These are phyloP conservation scores for Brachylomia viminalis DNA, from an alignment of 2,888 invertebrate species.

Conservation along the genomic window DNA sequence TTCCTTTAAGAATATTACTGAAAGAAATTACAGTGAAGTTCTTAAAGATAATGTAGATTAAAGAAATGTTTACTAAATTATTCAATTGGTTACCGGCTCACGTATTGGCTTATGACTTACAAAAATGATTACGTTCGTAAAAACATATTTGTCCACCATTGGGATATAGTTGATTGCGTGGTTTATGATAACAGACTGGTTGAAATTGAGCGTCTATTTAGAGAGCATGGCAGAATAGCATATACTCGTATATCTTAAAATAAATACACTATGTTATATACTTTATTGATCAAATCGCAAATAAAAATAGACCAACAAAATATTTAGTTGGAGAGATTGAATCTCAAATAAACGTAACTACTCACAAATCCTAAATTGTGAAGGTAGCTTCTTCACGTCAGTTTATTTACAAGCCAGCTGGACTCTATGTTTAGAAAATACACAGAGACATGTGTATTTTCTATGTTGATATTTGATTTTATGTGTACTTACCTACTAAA, in stretches of 20 bases:
- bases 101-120: background rate
- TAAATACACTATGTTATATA: background rate
- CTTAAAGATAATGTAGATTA: background rate
- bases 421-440: background rate
- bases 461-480: background rate
- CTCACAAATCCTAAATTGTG: background rate
- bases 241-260: no score
- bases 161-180: background rate
- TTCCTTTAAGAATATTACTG: background rate
- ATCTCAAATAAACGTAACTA: no score
- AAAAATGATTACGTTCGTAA: background rate
- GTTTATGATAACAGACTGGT: background rate
- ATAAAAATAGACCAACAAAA: no score
- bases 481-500: background rate
- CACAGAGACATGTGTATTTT: background rate
- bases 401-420: background rate
- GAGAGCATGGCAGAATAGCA: background rate
- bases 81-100: constrained; percentile 15
- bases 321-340: no score
- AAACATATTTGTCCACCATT: constrained; percentile 7
- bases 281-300: background rate
- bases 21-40: background rate
- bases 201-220: constrained; percentile 4
- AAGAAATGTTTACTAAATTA: constrained; percentile 5
- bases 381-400: background rate